phyloP scores from a whole-genome alignment of 2,888 invertebrate species.

The Anodontia alba region DNA sequence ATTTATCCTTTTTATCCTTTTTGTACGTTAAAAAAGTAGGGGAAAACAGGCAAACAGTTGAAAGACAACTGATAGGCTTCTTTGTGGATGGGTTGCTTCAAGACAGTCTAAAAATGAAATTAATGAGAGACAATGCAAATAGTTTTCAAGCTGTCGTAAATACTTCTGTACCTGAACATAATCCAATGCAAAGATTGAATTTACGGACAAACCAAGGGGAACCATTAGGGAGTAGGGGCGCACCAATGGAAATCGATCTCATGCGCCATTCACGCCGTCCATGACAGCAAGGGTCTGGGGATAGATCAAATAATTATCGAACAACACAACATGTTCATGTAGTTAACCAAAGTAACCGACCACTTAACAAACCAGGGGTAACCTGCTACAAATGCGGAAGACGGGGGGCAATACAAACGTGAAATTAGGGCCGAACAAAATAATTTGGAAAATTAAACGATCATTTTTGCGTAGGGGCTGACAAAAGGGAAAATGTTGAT shows the following conservation, averaged over 20 bases:
- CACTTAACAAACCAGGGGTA: neutral
- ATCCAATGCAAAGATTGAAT: slow-evolving; percentile 14
- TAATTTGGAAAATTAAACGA: slow-evolving; percentile 21
- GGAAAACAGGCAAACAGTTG: slow-evolving; percentile 6
- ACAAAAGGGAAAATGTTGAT: slow-evolving; percentile 2
- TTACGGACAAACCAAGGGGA: neutral
- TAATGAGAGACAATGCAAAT: slow-evolving; percentile 20
- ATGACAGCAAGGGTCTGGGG: neutral
- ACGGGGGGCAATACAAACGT: neutral
- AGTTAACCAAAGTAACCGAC: neutral
- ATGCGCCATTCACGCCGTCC: neutral
- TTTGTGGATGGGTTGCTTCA: slow-evolving; percentile 19
- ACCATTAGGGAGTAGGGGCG: neutral
- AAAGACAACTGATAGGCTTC: slow-evolving; percentile 24
- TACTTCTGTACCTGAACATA: slow-evolving; percentile 14
- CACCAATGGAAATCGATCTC: neutral
- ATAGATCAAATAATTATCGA: neutral
- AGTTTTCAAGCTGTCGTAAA: slow-evolving; percentile 19
- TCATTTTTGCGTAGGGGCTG: slow-evolving; percentile 10
- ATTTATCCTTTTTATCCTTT: slow-evolving; percentile 1
- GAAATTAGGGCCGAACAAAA: neutral
- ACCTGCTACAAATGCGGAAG: slow-evolving; percentile 20
- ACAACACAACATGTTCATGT: neutral
- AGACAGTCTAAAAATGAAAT: slow-evolving; percentile 23
- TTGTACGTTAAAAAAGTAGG: neutral